A percentile compares a stretch with the other conserved stretches of the same genome.
Conservation (phyloP, 2,797 vertebrate genomes). For the Simalia tracyae region DNA sequence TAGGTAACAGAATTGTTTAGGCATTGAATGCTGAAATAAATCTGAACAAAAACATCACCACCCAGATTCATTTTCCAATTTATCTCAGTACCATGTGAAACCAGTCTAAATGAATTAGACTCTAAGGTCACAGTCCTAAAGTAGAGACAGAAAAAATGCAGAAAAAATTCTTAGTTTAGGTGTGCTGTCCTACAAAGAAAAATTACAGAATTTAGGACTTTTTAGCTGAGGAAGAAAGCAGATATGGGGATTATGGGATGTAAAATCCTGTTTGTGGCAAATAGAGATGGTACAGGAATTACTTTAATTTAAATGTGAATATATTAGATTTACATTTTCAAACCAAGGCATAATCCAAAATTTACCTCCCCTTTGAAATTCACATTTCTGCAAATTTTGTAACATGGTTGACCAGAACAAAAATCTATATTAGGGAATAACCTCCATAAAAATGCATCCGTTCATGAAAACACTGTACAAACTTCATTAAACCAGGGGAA, state of each 20-base stretch:
- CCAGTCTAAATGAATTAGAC: neutral
- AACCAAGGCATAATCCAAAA: neutral
- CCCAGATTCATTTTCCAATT: neutral
- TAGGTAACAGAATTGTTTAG: neutral
- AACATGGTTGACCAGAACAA: neutral
- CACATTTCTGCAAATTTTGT: neutral
- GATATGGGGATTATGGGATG: neutral
- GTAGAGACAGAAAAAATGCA: neutral
- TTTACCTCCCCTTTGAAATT: neutral
- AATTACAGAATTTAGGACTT: neutral
- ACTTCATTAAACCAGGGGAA: neutral
- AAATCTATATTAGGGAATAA: neutral
- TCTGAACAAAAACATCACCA: neutral
- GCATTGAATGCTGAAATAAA: neutral
- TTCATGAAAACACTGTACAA: neutral
- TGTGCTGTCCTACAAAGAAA: neutral
- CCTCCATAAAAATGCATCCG: neutral
- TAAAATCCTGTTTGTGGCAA: neutral
- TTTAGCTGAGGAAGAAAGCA: neutral
- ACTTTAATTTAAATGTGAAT: neutral
- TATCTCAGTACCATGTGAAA: neutral
- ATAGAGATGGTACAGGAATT: neutral
- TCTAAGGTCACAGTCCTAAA: neutral
- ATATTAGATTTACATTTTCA: neutral
- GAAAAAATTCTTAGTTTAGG: neutral